phyloP scores from a whole-genome alignment of 2,113 vertebrate genomes.

The Ailurus styani region DNA sequence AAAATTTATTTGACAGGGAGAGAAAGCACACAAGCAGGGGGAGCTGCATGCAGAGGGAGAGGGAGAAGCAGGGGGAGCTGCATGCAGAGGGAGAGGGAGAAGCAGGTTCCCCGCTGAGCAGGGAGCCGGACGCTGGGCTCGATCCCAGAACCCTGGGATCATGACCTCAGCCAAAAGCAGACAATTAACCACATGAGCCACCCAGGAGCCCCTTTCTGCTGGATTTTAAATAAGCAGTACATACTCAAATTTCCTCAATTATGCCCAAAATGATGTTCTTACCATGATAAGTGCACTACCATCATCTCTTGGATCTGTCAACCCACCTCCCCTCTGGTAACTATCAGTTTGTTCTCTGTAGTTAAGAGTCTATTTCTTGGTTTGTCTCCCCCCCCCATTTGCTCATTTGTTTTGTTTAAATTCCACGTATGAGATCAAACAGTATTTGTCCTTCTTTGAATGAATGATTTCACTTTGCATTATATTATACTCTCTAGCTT shows the following conservation, averaged over 20 bases:
- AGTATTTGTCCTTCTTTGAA: neutral
- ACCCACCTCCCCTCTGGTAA: neutral
- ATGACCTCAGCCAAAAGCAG: no score
- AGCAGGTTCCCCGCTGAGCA: no score
- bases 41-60: no score
- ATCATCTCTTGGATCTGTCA: neutral
- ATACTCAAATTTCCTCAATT: neutral
- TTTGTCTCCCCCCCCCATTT: neutral
- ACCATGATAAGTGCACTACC: neutral
- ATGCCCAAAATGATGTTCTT: neutral
- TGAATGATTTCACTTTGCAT: neutral
- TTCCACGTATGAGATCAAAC: neutral
- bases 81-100: no score
- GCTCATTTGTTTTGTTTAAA: neutral
- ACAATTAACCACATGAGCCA: no score
- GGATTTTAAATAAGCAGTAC: neutral
- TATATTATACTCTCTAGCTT: neutral
- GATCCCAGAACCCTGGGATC: no score
- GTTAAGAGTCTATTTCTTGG: neutral
- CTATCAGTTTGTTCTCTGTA: neutral
- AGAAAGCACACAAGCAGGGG: no score
- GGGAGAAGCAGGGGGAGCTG: no score
- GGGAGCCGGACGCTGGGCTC: no score
- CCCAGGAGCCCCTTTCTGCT: no score
- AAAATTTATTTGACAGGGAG: no score